Evolutionary conservation across 2,113 vertebrate genomes (phyloP).

Genomic region (Phyllostomus hastatus): DNA sequence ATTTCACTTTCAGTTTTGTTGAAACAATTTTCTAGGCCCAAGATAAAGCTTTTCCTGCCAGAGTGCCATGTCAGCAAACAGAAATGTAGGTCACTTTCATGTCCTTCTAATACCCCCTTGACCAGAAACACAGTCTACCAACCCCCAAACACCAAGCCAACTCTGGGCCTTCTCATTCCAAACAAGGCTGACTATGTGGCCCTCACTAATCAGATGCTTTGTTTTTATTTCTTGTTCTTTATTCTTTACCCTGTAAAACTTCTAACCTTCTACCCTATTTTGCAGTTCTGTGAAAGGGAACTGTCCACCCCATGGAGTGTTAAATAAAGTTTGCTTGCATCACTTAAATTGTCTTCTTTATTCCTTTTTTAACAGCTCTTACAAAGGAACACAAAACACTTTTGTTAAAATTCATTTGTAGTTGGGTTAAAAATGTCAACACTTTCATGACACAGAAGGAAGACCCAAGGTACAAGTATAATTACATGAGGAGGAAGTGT

Average conservation of each 20-base stretch:
- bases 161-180: background rate
- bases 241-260: background rate
- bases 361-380: background rate
- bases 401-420: background rate
- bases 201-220: background rate
- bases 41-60: background rate
- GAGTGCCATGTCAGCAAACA: background rate
- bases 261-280: background rate
- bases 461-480: background rate
- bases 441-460: background rate
- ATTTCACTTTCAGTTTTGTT: background rate
- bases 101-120: background rate
- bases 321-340: background rate
- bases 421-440: constrained; percentile 4
- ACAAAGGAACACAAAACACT: background rate
- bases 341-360: background rate
- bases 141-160: background rate
- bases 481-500: background rate
- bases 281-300: background rate
- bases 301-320: background rate
- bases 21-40: background rate
- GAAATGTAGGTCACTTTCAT: background rate
- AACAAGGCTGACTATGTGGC: background rate
- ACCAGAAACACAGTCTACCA: background rate
- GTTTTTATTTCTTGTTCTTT: background rate